Percentiles rank a stretch among this genome's conserved stretches.
Conservation (phyloP, 2,797 vertebrate species). For the Masticophis lateralis region DNA sequence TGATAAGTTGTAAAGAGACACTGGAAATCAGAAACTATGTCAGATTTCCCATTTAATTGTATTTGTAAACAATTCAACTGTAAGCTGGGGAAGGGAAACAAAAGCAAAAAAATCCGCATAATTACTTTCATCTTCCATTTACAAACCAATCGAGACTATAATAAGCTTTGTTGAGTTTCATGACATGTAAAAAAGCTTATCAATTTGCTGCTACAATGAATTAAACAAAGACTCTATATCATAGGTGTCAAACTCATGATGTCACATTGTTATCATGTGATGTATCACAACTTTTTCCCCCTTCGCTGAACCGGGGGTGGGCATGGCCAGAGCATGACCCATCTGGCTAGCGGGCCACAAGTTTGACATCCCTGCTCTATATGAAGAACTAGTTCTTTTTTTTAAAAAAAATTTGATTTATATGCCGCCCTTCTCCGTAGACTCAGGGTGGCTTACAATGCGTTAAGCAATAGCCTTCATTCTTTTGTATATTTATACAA, state of each 20-base stretch:
- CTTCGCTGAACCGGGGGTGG: too few relatives aligned
- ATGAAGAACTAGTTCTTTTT: constrained; percentile 25
- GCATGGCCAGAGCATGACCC: too few relatives aligned
- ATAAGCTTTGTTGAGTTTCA: constrained; percentile 53
- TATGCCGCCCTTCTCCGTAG: too few relatives aligned
- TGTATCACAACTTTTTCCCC: too few relatives aligned
- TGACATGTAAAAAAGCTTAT: constrained; percentile 54
- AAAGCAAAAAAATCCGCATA: constrained; percentile 18
- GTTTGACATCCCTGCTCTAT: background rate
- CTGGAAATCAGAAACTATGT: constrained; percentile 24
- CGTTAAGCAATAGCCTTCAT: too few relatives aligned
- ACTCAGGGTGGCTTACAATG: too few relatives aligned
- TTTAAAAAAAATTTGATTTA: too few relatives aligned
- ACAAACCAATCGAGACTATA: constrained; percentile 58
- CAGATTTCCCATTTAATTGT: background rate
- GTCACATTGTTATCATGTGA: too few relatives aligned
- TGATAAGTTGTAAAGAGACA: constrained; percentile 19
- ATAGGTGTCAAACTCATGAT: too few relatives aligned
- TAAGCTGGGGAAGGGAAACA: background rate
- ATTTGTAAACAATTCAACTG: constrained; percentile 11
- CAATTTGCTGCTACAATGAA: constrained; percentile 45
- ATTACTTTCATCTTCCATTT: constrained; percentile 59
- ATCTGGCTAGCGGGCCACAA: accelerated
- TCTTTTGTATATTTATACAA: too few relatives aligned
- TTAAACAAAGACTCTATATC: constrained; percentile 40